A percentile compares a stretch with the other conserved stretches of the same genome.
These are phyloP conservation scores for Eumerus sabulonum DNA, from an alignment of 2,888 invertebrate species.

Conservation along the genomic window DNA sequence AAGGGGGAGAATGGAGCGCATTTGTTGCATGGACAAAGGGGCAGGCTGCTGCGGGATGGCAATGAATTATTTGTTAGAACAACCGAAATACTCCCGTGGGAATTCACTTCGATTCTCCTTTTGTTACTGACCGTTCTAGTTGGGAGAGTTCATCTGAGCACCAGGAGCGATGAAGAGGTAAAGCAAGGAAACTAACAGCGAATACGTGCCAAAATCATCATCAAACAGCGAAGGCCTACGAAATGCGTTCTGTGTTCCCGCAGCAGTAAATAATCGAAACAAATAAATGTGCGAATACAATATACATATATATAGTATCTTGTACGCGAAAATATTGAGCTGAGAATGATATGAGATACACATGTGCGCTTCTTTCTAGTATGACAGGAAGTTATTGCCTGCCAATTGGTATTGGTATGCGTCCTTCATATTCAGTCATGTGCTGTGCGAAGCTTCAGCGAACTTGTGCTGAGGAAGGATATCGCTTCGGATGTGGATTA, in stretches of 20 bases:
- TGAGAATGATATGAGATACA: too few species aligned
- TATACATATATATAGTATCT: too few species aligned
- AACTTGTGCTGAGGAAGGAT: constrained; percentile 1
- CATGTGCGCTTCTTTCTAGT: background rate
- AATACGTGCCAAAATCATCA: constrained; percentile 40
- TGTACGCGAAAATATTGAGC: too few species aligned
- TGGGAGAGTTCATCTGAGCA: constrained; percentile 1
- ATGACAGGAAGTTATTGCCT: constrained; percentile 30
- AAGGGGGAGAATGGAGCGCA: constrained; percentile 4
- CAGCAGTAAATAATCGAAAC: constrained; percentile 38
- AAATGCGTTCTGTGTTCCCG: background rate
- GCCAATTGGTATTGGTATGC: constrained; percentile 37
- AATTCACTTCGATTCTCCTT: background rate
- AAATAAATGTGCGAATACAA: constrained; percentile 19
- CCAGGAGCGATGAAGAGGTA: constrained; percentile 7
- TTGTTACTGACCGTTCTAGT: background rate
- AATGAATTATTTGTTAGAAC: constrained; percentile 28
- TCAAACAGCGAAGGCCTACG: constrained; percentile 6
- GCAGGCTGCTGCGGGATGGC: background rate
- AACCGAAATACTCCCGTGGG: constrained; percentile 8
- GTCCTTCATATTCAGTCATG: constrained; percentile 12
- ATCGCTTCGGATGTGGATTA: constrained; percentile 20
- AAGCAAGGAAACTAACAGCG: constrained; percentile 29
- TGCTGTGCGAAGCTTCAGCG: background rate
- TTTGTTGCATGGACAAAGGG: constrained; percentile 6